Conservation (phyloP, 1,140 invertebrate genomes). For the Aphaenogaster ashmeadi region DNA sequence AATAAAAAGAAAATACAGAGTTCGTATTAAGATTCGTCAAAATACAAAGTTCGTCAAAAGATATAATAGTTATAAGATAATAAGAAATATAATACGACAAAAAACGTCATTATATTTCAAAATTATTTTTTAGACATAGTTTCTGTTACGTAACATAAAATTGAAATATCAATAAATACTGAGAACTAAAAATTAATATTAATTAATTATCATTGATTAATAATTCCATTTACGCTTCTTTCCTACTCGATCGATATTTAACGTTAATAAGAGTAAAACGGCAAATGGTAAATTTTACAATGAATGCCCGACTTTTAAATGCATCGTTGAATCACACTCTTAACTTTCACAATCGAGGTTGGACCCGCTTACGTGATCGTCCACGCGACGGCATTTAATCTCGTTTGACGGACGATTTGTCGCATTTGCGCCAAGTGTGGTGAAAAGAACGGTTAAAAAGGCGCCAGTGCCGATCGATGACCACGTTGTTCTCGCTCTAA, state of each 20-base stretch:
- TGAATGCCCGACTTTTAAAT: not conserved
- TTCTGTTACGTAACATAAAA: not conserved
- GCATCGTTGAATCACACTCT: constrained; percentile 25
- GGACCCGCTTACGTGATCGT: constrained; percentile 38
- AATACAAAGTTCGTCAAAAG: not conserved
- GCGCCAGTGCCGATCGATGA: constrained; percentile 42
- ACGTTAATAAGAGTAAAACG: not conserved
- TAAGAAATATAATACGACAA: not conserved
- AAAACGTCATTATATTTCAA: not conserved
- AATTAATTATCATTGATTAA: not conserved
- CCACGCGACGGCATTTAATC: constrained; percentile 60
- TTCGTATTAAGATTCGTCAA: not conserved
- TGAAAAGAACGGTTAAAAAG: constrained; percentile 57
- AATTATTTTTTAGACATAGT: not conserved
- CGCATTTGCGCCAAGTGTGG: constrained; percentile 53
- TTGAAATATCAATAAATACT: not conserved
- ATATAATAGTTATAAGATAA: not conserved
- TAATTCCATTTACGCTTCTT: not conserved
- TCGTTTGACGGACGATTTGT: constrained; percentile 71
- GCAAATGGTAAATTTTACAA: not conserved
- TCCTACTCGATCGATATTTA: not conserved
- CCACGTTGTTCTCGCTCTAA: constrained; percentile 18
- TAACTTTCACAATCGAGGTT: constrained; percentile 36
- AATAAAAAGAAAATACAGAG: not conserved
- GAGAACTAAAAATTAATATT: not conserved